These are phyloP conservation scores for Pterocles burchelli DNA, from an alignment of 2,113 vertebrate genomes.

Conservation along the genomic window DNA sequence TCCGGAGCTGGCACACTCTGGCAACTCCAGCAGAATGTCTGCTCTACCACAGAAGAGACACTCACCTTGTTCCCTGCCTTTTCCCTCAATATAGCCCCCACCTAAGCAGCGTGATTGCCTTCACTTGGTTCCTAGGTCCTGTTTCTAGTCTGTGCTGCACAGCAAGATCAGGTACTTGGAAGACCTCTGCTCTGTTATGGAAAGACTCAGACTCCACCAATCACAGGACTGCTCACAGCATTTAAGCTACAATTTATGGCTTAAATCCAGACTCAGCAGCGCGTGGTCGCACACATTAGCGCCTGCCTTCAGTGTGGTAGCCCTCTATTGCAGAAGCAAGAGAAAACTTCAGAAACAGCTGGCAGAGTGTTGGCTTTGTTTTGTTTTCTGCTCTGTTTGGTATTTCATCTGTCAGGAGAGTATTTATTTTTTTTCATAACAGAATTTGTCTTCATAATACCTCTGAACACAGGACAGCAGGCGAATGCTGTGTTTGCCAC, in stretches of 20 bases:
- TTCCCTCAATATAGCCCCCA: neutral
- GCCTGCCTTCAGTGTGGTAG: neutral
- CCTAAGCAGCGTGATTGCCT: neutral
- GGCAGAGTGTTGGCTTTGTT: neutral
- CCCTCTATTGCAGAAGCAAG: neutral
- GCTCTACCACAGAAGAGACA: neutral
- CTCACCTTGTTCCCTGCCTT: accelerated
- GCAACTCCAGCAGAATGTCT: neutral
- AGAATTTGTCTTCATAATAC: neutral
- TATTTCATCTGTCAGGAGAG: neutral
- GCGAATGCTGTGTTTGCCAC: neutral
- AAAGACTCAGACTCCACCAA: neutral
- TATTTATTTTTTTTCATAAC: neutral
- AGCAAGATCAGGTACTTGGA: neutral
- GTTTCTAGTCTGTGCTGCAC: neutral
- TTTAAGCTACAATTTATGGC: neutral
- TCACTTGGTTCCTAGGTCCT: neutral
- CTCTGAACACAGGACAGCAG: neutral
- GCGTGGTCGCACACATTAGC: accelerated
- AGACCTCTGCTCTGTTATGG: neutral
- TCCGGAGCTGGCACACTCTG: neutral
- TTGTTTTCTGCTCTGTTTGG: neutral
- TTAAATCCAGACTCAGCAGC: neutral
- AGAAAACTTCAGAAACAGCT: neutral
- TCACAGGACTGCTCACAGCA: neutral